Evolutionary conservation across 2,113 vertebrate species (phyloP), one percentile per base, ranked within the genome.

Genomic region (Corapipo altera): DNA sequence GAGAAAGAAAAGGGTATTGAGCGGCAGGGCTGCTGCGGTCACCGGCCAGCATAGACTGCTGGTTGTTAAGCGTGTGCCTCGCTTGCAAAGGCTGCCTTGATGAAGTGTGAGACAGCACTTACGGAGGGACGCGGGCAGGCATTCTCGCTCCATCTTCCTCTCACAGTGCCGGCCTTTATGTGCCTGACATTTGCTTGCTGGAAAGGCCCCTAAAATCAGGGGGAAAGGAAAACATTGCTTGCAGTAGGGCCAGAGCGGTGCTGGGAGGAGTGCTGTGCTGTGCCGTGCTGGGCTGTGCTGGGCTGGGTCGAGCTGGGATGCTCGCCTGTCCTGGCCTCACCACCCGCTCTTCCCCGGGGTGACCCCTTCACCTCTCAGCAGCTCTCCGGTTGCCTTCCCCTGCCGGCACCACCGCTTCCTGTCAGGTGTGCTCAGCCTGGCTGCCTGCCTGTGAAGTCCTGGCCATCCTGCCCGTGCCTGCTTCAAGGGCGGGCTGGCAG

Each of bases 71-170:
- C 87, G 64, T 65, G 92, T 93, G 96, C 94, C 95, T 93, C 49
- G 6, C 91, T 92, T 67, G 96, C 95, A 97, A 97, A 97, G 97
- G 93, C 97, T 89, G 97, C 96, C 95, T 97, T 97, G 96, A 97
- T 97, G 96, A 97, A 97, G 97, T 97, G 96, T 93, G 97, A 97
- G 96, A 95, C 96, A 90, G 96, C 95, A 95, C 96, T 97, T 97
- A 92, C 69, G 71, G 95, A 97, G 96, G 88, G 97, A 97, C 97
- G 28, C 80, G 71, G 95, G 95, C 96, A 92, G 88, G 93, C 96
- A 80, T 97, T 92, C 94, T 95, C 83, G 70, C 95, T 97, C 94
- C 96, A 95, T 97, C 97, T 97, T 97, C 96, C 81, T 51, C 94
- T 97, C 94, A 97, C 97, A 97, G 96, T 96, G 95, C 97, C 10